Base-by-base conservation (phyloP, 2,888 invertebrate genomes). In the Nymphalis urticae region DNA sequence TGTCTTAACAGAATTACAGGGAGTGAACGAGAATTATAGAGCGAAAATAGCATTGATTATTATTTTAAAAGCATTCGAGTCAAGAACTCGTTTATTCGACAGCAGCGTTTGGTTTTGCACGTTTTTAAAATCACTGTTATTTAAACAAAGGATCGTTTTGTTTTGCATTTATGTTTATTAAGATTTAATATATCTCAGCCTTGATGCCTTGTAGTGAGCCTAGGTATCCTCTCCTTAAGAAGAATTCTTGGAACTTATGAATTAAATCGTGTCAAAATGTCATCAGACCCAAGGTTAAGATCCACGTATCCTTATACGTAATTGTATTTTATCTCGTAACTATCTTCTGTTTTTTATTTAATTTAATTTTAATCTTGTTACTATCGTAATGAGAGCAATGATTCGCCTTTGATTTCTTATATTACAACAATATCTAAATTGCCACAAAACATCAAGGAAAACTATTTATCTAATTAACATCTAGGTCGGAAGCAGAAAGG, bases 401-500 rank as follows among this genome's bases (percentile, higher is more conserved):
- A 16, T 53, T 24, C 16, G 16, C 27, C 16, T 27, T 24, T 8
- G 27, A 54, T 27, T 4, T 27, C 3, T 6, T 16, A 54, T 27
- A 21, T 53, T 53, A 21, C 54, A 17, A 54, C 24, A 17, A 24
- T 56, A 24, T 27, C n/a, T 10, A 48, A 32, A 51, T 19, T 61
- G 54, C 51, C 42, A 50, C 50, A 53, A 66, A 72, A 50, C 63
- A 59, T 65, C 36, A 42, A 75, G 77, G 77, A 78, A 76, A 76
- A 77, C 78, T 51, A 64, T 64, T 51, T 50, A 51, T 75, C 77
- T 79, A 81, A 84, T 85, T 81, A 81, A 77, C 80, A 88, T 83
- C 81, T 88, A 77, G 85, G 85, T 86, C 89, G 89, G 90, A 89
- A 85, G 87, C 84, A 81, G 84, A 84, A 84, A 90, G 90, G 91